Evolutionary conservation across 2,113 vertebrate genomes (phyloP).

Genomic region (Scophthalmus maximus): DNA sequence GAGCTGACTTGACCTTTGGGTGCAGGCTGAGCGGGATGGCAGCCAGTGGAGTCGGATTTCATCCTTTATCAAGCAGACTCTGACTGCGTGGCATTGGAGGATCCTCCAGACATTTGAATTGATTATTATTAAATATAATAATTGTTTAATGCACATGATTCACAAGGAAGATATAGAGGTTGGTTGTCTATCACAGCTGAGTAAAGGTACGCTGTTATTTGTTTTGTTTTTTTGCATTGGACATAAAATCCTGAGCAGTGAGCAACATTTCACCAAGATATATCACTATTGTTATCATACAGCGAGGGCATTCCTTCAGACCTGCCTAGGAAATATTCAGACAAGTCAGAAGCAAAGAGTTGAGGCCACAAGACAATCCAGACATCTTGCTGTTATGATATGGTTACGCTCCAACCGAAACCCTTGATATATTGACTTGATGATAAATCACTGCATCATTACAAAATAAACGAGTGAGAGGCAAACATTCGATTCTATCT

Average conservation of each 20-base stretch:
- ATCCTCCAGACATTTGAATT: slow-evolving; percentile 20
- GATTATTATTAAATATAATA: slow-evolving; percentile 12
- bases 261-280: not conserved
- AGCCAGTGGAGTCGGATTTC: slow-evolving; percentile 29
- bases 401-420: slow-evolving; percentile 8
- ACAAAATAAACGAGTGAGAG: not conserved
- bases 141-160: slow-evolving; percentile 7
- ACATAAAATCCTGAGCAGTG: not conserved
- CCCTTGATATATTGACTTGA: slow-evolving; percentile 7
- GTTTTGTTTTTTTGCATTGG: no score
- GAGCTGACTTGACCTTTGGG: slow-evolving; percentile 56
- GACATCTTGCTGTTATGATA: slow-evolving; percentile 26
- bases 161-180: slow-evolving; percentile 17
- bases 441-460: not conserved
- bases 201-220: not conserved
- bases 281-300: slow-evolving; percentile 1
- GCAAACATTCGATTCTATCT: not conserved
- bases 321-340: slow-evolving; percentile 2
- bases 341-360: slow-evolving; percentile 20
- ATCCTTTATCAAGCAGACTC: slow-evolving; percentile 50
- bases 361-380: slow-evolving; percentile 36
- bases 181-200: slow-evolving; percentile 14
- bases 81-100: slow-evolving; percentile 49
- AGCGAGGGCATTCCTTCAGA: not conserved
- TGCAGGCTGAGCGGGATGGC: slow-evolving; percentile 20